Evolutionary conservation across 37 sponge, comb jelly and placozoan species (phyloP), one percentile per base, ranked within the genome.

Genomic region (Chondrosia reniformis): DNA sequence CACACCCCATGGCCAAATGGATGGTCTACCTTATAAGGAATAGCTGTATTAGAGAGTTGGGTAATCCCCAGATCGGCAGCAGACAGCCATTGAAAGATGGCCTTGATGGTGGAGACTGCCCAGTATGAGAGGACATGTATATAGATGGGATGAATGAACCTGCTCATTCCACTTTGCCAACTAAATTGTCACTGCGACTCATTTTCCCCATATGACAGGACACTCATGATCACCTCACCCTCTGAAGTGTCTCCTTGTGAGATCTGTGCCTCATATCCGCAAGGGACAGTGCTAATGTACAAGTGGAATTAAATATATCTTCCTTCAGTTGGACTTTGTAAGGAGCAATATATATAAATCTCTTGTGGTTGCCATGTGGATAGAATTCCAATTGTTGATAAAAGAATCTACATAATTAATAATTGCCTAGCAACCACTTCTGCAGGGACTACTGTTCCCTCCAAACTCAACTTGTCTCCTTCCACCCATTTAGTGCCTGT

Each of bases 101-200:
- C 98, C 98, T 43, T 89, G 93, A 43, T 97, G 89, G 72, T 94
- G 96, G 12, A 97, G 86, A 74, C 84, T 82, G 10, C 98, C 98
- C 38, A 97, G 90, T 12, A 91, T 92, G 39, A 97, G 95, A 89
- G 76, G 76, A 49, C 80, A 94, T 78, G 81, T 97, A 97, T 28
- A 94, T 80, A 7, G 98, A 95, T 0, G 78, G 34, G 45, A 97
- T 80, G 69, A 92, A 94, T 41, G 84, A 84, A 95, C 98, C 0
- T 94, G 72, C 30, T 94, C 88, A 65, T 94, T 94, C 98, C 95
- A 97, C 10, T 95, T 69, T 19, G 80, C 85, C 8, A 97, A 81
- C 73, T n/a, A n/a, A n/a, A n/a, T 97, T 97, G 45, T 97, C 98
- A 83, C 93, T 91, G 79, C 98, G 94, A 24, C 94, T 94, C 98